Conservation (phyloP, 2,113 vertebrate species). For the Progne subis region DNA sequence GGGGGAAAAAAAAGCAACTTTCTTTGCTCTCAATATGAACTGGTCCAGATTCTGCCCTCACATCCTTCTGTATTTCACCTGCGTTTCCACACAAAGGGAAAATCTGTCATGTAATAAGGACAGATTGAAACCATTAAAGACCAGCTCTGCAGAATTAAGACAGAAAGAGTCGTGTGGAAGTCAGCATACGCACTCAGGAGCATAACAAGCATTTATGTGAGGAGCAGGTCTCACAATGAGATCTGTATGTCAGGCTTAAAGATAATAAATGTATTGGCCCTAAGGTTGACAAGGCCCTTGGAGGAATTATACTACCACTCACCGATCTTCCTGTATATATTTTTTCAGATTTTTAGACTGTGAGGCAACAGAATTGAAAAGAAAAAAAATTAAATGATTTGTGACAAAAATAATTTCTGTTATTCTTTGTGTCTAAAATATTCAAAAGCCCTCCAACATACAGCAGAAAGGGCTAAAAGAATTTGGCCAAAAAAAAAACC, state of each 20-base stretch:
- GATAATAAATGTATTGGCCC: background rate
- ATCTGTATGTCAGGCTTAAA: background rate
- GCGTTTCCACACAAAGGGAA: background rate
- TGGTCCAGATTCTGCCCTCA: background rate
- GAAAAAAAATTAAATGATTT: background rate
- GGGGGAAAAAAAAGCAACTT: background rate
- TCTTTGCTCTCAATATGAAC: background rate
- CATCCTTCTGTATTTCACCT: background rate
- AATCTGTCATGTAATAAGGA: background rate
- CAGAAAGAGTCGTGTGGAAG: background rate
- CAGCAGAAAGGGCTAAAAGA: background rate
- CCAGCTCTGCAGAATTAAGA: background rate
- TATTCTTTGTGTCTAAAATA: background rate
- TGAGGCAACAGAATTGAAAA: background rate
- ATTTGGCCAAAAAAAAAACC: background rate
- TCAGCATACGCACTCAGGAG: background rate
- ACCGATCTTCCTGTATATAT: background rate
- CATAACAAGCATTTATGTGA: background rate
- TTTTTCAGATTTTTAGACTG: background rate
- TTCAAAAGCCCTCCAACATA: background rate
- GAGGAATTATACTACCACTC: background rate
- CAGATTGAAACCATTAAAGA: background rate
- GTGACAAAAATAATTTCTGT: background rate
- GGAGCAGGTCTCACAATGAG: background rate
- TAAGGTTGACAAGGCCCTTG: background rate